Evolutionary conservation across 2,888 invertebrate genomes (phyloP), one percentile per base, ranked within the genome.

Genomic region (Tryphoninae sp.): DNA sequence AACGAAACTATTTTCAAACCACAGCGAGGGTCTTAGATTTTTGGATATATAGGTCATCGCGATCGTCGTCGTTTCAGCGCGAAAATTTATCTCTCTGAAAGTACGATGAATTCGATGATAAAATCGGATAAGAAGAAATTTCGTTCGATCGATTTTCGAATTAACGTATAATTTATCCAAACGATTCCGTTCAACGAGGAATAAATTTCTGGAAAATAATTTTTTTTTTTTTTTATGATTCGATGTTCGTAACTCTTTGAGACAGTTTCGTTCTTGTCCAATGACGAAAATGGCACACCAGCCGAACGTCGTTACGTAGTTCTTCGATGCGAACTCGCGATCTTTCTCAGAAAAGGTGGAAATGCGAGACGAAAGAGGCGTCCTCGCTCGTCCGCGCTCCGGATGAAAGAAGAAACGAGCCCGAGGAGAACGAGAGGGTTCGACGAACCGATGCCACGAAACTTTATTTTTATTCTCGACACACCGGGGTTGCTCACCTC

Each of bases 11-110:
- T 90, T 90, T 90, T 89, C 83, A 89, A 88, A 82, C 88, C 71
- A 33, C 19, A 33, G n/a, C 23, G 22, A 19, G 19, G 61, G 9
- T 42, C 73, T 68, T 81, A 69, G 84, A 89, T 90, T 91, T 90
- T 89, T 89, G 87, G 90, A 88, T 88, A 91, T 90, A 89, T 91
- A 86, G 91, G 90, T 90, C 90, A 89, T 83, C 83, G 67, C 74
- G 78, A 33, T 33, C 33, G 33, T 33, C 33, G 6, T 6, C 33
- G 6, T 33, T 33, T 33, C 4, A 75, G 75, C 72, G 67, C 11
- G 1, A 40, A 58, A 78, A 77, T 71, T 72, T 58, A 64, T 77
- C 74, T 65, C 61, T 73, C 53, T 13, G 65, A 9, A n/a, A 22
- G n/a, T 40, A 6, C 33, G 6, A 33, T 26, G 26, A 33, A 33